Evolutionary conservation across 1,140 invertebrate genomes (phyloP), one percentile per base, ranked within the genome.

Genomic region (Zaprionus nigranus): DNA sequence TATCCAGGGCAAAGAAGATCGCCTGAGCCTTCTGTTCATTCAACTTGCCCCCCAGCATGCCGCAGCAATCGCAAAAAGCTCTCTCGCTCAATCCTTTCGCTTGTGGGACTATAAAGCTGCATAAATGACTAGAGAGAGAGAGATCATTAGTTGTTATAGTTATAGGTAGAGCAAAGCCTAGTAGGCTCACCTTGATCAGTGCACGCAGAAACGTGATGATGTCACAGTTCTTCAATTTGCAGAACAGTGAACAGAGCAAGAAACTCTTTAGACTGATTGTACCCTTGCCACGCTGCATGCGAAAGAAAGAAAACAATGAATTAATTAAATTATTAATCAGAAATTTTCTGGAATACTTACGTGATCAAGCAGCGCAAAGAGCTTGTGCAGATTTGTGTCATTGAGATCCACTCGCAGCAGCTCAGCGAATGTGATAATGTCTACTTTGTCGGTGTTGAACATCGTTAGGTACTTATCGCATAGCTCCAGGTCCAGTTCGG

Each of bases 261-360:
- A 90, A 92, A 64, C 85, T 92, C 51, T 90, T 92, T 17, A 92
- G 74, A 60, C 75, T 82, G 26, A 92, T 78, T 53, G 82, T 80
- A 53, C 90, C 90, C 26, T 34, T 58, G 13, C 72, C 66, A 12
- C 81, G 77, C 91, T 92, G 59, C 6, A 56, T 17, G 13, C 56
- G 57, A 65, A 56, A 17, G 13, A 53, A 60, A 65, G 15, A 40
- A 51, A 58, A 1, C 34, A 20, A 46, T 15, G 51, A 57, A 0
- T 34, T 38, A 49, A 60, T 26, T 15, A 11, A 28, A n/a, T n/a
- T 28, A 6, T 38, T 38, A 3, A 17, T 3, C 2, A 9, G n/a
- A 46, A 46, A 17, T 17, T 3, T 36, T 13, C 1, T 3, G 6
- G 17, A 7, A 13, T 28, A 58, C 87, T 60, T 72, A 92, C 91